Evolutionary conservation across 2,797 vertebrate species (phyloP), one percentile per base, ranked within the genome.

Genomic region (Scolopax bukidnonensis): DNA sequence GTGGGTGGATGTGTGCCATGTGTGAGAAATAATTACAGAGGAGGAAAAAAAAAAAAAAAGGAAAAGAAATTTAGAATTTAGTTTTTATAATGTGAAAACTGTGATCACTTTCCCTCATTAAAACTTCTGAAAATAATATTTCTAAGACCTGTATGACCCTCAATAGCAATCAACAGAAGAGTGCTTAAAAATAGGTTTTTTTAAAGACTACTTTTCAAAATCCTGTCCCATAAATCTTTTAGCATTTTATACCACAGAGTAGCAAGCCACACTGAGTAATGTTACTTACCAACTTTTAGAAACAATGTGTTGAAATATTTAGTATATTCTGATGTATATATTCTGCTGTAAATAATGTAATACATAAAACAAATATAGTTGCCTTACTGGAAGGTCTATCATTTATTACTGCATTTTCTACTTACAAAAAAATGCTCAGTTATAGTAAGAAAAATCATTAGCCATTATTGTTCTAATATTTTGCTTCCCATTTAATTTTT

Each of bases 241-340:
- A 79, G 2, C 6, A 30, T 75, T 79, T 81, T 54, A 14, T 69
- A 61, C 21, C 24, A 82, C 8, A 2, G 3, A 69, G 25, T 28
- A 89, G 41, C 59, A 84, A 90, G n/a, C n/a, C 54, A 73, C 7
- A 76, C 27, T 68, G 2, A 38, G 28, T 59, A 90, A 67, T 43
- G 11, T 68, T 90, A 59, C 48, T 60, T 63, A 80, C 15, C 20
- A 78, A 36, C 15, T 64, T 91, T 68, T 59, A 75, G 53, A 95
- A 94, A 88, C 4, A 69, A 36, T 38, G 17, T 59, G 6, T 75
- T 93, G 33, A 93, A 94, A 95, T 85, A 95, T 91, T 78, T 70
- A 91, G 9, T 57, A 64, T 54, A 50, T 73, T 84, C n/a, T 81
- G 32, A 13, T 93, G 41, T 68, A 94, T 57, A 64, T 54, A 50